Percentiles rank a stretch among this genome's conserved stretches.
These are phyloP conservation scores for Patiria pectinifera DNA, from an alignment of 53 echinoderm and acorn worm species.

Conservation along the genomic window DNA sequence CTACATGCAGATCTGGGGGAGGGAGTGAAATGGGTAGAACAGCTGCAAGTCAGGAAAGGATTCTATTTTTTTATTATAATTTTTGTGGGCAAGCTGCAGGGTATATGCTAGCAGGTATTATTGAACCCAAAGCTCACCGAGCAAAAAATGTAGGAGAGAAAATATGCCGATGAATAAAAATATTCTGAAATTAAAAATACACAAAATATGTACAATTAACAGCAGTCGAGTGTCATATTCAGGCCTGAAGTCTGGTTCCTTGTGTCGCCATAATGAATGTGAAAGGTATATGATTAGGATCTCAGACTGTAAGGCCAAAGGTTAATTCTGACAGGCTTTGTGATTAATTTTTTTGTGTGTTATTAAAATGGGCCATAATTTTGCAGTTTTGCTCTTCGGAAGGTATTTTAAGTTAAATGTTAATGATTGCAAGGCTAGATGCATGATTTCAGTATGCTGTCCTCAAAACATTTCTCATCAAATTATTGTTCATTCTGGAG, in stretches of 20 bases:
- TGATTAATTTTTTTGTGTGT: no score
- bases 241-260: not conserved
- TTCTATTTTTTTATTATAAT: no score
- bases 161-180: not conserved
- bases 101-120: constrained; percentile 40
- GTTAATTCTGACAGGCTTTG: no score
- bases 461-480: no score
- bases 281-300: not conserved
- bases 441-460: no score
- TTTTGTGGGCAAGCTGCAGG: constrained; percentile 52
- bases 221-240: not conserved
- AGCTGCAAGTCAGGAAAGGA: constrained; percentile 54
- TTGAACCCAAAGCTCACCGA: constrained; percentile 36
- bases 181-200: not conserved
- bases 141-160: constrained; percentile 15
- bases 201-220: not conserved
- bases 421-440: no score
- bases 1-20: constrained; percentile 65
- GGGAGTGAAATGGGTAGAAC: constrained; percentile 60
- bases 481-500: no score
- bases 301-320: not conserved
- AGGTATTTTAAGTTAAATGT: no score
- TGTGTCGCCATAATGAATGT: not conserved
- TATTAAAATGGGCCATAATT: no score
- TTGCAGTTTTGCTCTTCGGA: no score